Evolutionary conservation across 2,888 invertebrate genomes (phyloP).

Genomic region (Parochlus steinenii): DNA sequence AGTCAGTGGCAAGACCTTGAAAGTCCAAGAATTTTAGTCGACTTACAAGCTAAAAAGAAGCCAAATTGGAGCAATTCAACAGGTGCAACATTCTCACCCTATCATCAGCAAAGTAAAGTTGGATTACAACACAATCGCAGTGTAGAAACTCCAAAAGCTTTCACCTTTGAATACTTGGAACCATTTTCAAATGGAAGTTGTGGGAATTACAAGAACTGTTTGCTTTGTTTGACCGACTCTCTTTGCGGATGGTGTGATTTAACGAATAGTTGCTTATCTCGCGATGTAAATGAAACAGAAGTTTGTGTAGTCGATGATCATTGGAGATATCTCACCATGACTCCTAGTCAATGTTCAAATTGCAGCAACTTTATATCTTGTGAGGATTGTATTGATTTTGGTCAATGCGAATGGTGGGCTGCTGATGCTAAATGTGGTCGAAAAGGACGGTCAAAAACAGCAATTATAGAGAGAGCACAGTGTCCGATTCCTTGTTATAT

Average conservation of each 20-base stretch:
- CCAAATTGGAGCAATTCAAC: too few species aligned
- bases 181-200: constrained; percentile 73
- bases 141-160: constrained; percentile 60
- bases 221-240: constrained; percentile 74
- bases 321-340: constrained; percentile 68
- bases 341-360: constrained; percentile 67
- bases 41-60: constrained; percentile 48
- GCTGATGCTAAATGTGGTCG: constrained; percentile 76
- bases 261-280: constrained; percentile 49
- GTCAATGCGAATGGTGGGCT: constrained; percentile 83
- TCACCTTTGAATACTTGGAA: constrained; percentile 78
- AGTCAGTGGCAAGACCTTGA: constrained; percentile 48
- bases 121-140: constrained; percentile 60
- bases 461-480: constrained; percentile 39
- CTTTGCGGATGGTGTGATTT: constrained; percentile 86
- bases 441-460: constrained; percentile 53
- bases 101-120: constrained; percentile 62
- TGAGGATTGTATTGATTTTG: constrained; percentile 59
- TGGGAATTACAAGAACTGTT: constrained; percentile 59
- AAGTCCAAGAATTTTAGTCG: constrained; percentile 46
- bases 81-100: too few species aligned
- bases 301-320: constrained; percentile 38
- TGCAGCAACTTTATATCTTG: constrained; percentile 85
- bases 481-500: constrained; percentile 73
- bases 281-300: constrained; percentile 47